A percentile compares a stretch with the other conserved stretches of the same genome.
Conservation (phyloP, 2,113 vertebrate genomes). For the Penelope pileata region DNA sequence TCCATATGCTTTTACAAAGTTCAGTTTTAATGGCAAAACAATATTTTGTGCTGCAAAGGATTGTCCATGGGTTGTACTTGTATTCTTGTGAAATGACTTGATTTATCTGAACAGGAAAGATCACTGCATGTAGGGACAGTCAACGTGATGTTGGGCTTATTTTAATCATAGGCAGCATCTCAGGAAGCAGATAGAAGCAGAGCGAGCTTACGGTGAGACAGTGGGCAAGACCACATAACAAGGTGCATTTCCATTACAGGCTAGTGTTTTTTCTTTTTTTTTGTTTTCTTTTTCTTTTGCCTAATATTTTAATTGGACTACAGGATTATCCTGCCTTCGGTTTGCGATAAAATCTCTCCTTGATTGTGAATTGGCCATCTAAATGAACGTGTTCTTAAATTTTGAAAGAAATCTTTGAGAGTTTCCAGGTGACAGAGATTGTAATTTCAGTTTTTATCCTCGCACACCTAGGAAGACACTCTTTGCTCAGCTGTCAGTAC, state of each 20-base stretch:
- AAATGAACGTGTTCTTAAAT: background rate
- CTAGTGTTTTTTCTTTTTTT: background rate
- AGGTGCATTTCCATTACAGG: background rate
- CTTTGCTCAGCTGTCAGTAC: rapidly evolving
- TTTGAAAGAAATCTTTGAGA: background rate
- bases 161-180: too few species aligned
- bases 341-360: background rate
- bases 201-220: background rate
- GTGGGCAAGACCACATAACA: background rate
- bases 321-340: background rate
- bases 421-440: background rate
- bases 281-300: background rate
- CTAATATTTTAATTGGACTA: too few species aligned
- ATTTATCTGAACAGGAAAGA: too few species aligned
- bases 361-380: background rate
- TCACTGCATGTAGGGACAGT: too few species aligned
- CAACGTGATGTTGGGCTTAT: too few species aligned
- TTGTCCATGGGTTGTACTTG: too few species aligned
- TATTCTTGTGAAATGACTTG: too few species aligned
- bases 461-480: rapidly evolving
- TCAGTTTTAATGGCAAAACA: background rate
- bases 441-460: background rate
- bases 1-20: background rate
- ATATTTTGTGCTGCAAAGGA: background rate
- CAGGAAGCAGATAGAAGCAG: background rate